Percentiles rank a stretch among this genome's conserved stretches.
These are phyloP conservation scores for Machimus atricapillus DNA, from an alignment of 2,888 invertebrate genomes.

Conservation along the genomic window DNA sequence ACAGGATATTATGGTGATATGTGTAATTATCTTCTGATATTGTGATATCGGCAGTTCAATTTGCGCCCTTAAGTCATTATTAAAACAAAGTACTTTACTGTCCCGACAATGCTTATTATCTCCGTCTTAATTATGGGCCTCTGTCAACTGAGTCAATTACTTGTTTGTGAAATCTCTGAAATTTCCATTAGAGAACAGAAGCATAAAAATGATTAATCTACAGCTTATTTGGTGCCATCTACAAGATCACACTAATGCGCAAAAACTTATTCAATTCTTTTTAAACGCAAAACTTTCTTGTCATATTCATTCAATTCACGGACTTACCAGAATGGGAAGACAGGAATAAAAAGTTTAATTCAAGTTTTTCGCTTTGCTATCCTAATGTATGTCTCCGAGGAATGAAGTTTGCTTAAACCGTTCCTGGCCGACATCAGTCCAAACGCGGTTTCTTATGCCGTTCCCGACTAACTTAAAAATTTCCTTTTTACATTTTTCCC, in stretches of 20 bases:
- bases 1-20: constrained; percentile 27
- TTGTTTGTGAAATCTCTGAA: neutral
- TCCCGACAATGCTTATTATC: neutral
- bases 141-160: neutral
- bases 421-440: neutral
- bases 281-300: constrained; percentile 29
- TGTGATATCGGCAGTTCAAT: neutral
- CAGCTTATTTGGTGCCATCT: neutral
- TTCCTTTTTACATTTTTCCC: neutral
- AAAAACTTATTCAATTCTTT: constrained; percentile 26
- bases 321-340: neutral
- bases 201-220: neutral
- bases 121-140: neutral
- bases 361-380: constrained; percentile 3
- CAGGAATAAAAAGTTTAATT: constrained; percentile 30
- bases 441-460: neutral
- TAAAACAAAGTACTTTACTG: neutral
- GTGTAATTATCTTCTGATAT: constrained; percentile 8
- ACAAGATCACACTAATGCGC: neutral
- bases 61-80: neutral
- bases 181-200: neutral
- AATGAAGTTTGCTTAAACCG: neutral
- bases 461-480: neutral
- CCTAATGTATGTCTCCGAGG: neutral
- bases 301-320: constrained; percentile 34